Base-by-base conservation (phyloP, 2,113 vertebrate genomes). In the Scomber scombrus region DNA sequence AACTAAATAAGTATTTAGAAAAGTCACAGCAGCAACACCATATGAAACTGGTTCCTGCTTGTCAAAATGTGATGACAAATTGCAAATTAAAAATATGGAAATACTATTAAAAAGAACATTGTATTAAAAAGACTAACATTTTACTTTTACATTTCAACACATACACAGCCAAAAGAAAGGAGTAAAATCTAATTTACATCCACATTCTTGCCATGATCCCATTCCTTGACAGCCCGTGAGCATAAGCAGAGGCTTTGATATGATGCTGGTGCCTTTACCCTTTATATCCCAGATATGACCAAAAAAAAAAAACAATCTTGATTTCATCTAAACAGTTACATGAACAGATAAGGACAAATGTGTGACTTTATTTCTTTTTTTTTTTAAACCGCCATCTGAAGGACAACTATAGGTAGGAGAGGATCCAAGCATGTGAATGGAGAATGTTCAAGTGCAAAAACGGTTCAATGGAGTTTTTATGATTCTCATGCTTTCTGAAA, bases 111-210 rank as follows among this genome's bases (percentile, higher is more conserved):
- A 26, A 89, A 58, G 21, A 86, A 90, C 76, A 89, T 60, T 80
- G 81, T 80, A 78, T 81, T 89, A 55, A 78, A 79, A 57, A 55
- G 10, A 68, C 52, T 64, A 73, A 88, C 61, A 81, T 66, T 84
- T 91, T 75, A 73, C 67, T 81, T 94, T 95, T 93, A 95, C 92
- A 94, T 94, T 93, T 91, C 79, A 85, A 89, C 66, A 85, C 40
- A 71, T n/a, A 83, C 71, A 84, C 73, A 51, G 82, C 29, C 67
- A 85, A 85, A 26, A 14, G 54, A 80, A 75, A 55, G 9, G 34
- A 47, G 54, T 56, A 54, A 85, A 83, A 72, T 71, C 26, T 58
- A 88, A 76, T 88, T 79, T 85, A 78, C 58, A 85, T 89, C 84
- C 89, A 93, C 85, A 91, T 91, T 93, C 88, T 91, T 74, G 82